Base-by-base conservation (phyloP, 1,140 invertebrate species). In the Diachasmimorpha longicaudata region DNA sequence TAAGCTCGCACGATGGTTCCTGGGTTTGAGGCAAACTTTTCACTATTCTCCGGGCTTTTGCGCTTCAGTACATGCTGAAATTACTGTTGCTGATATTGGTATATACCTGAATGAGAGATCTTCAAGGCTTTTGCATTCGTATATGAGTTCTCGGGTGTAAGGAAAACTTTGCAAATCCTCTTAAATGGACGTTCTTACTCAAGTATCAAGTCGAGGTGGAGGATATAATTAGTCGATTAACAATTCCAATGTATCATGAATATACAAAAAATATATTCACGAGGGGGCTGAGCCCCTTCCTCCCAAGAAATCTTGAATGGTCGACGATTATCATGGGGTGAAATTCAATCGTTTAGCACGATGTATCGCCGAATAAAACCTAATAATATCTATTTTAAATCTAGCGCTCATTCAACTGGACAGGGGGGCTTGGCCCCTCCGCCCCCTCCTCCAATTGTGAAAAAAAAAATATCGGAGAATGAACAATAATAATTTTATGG, bases 21-120 rank as follows among this genome's bases (percentile, higher is more conserved):
- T 63, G 58, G 58, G 48, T 55, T 13, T 52, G 48, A 63, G 21
- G 39, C 39, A 63, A 63, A 63, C 21, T 63, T 63, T 23, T 63
- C 19, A 25, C 19, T 63, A 63, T 63, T 63, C 23, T 14, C 10
- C 19, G 14, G 14, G 58, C 58, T 63, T 63, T 63, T 25, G 58
- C 58, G 58, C 58, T 63, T 25, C 58, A 63, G 58, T 63, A 63
- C 58, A 63, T 63, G 58, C 23, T 63, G 58, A 63, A 63, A 63
- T 63, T 63, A 63, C 58, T 63, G 52, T 58, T 58, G 58, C 58
- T 63, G 58, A 63, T 63, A 63, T 63, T 63, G 58, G 58, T 63
- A 63, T 63, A 63, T 63, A 63, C 14, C 19, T 25, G 5, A 63
- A 63, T 63, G 58, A 63, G 23, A 63, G 58, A 16, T 63, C 21